Evolutionary conservation across 2,797 vertebrate species (phyloP), one percentile per base, ranked within the genome.

Genomic region (Pogoniulus pusillus): DNA sequence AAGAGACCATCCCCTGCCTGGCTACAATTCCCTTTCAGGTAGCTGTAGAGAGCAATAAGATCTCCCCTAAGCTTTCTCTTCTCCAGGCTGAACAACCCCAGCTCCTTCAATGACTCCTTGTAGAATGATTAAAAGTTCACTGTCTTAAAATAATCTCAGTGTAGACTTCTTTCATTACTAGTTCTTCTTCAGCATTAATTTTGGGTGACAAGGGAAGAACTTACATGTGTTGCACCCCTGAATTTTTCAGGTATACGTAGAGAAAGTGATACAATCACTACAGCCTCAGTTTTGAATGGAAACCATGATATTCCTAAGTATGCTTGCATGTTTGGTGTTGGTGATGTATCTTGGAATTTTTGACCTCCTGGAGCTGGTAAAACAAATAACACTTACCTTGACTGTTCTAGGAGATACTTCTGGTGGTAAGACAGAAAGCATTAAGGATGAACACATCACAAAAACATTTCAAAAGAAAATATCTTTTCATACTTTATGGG

Each of bases 231-330:
- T 17, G 18, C 16, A 24, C 12, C 72, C 47, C 17, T 64, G 30
- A 32, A 10, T 59, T 84, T 10, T 47, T 78, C n/a, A 64, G 20
- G 6, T 68, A 47, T 60, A 19, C 12, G 57, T 4, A 53, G 16
- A 72, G 32, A 66, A 63, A 60, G n/a, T 55, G 13, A 37, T 1
- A 24, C 6, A 60, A 18, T 24, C 57, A 47, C n/a, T 64, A 78
- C 39, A 10, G 2, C 12, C 13, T 53, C 22, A 6, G 1, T 81
- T 94, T 74, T 73, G 29, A 64, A 72, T 29, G 20, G 43, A 83
- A 83, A 43, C 15, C 2, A 22, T 1, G 0, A 49, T 51, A 34
- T 24, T 37, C 5, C 7, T n/a, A 7, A 64, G 4, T 51, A n/a
- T 17, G n/a, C 17, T 41, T 59, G 3, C 6, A 59, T 23, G 2